Evolutionary conservation across 2,797 vertebrate species (phyloP).

Genomic region (Enteromius mattozi): DNA sequence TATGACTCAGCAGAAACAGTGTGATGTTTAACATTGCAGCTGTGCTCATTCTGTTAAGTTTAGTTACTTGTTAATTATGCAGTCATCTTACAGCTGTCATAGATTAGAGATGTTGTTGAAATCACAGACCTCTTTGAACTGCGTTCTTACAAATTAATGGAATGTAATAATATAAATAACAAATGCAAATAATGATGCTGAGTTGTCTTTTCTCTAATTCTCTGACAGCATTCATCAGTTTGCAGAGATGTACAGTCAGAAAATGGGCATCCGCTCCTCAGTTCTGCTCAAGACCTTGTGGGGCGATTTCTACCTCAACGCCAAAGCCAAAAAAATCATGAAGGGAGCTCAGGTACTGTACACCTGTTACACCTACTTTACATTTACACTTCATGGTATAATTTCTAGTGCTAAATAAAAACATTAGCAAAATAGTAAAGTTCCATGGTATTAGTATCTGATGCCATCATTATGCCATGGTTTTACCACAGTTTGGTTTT

Average conservation of each 20-base stretch:
- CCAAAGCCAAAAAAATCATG: slow-evolving; percentile 95
- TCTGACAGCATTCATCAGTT: slow-evolving; percentile 88
- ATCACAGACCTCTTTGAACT: neutral
- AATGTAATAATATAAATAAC: neutral
- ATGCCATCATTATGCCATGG: neutral
- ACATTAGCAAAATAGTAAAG: neutral
- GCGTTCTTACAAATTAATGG: neutral
- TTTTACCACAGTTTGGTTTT: neutral
- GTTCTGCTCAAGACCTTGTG: slow-evolving; percentile 93
- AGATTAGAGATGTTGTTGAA: neutral
- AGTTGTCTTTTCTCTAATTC: slow-evolving; percentile 7
- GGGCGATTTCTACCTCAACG: slow-evolving; percentile 94
- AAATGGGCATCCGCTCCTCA: slow-evolving; percentile 85
- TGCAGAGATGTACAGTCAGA: slow-evolving; percentile 90
- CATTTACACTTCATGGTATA: neutral
- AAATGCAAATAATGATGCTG: neutral
- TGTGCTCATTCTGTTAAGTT: neutral
- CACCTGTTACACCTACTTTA: neutral
- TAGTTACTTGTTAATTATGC: neutral
- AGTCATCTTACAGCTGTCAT: neutral
- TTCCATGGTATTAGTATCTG: neutral
- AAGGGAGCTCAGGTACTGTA: slow-evolving; percentile 89
- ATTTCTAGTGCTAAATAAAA: neutral
- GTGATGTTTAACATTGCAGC: neutral
- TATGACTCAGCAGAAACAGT: neutral